These are phyloP conservation scores for Antheraea mylitta DNA, from an alignment of 1,140 invertebrate genomes.

Conservation along the genomic window DNA sequence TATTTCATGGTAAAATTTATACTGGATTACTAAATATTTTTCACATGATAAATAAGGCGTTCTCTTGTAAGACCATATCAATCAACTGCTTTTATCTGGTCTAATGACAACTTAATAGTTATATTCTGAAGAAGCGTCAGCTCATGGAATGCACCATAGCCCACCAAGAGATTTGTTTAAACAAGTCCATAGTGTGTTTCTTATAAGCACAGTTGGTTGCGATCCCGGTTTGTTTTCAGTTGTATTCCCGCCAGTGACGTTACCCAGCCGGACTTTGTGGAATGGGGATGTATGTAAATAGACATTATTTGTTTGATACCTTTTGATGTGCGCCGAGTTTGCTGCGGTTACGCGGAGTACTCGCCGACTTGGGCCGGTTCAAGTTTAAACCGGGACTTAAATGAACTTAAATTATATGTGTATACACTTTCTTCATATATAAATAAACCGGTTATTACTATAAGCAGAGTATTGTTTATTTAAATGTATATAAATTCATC, in stretches of 20 bases:
- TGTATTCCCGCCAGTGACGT: constrained; percentile 22
- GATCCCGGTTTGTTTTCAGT: constrained; percentile 37
- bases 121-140: background rate
- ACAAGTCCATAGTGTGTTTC: constrained; percentile 26
- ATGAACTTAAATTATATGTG: background rate
- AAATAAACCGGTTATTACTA: no score
- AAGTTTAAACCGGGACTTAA: background rate
- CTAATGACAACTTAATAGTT: no score
- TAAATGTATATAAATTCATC: no score
- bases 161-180: constrained; percentile 20
- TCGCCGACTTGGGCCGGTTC: background rate
- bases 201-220: constrained; percentile 39
- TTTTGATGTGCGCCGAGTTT: constrained; percentile 1
- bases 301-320: background rate
- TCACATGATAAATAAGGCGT: no score
- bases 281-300: constrained; percentile 7
- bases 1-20: no score
- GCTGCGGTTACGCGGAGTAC: background rate
- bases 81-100: no score
- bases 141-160: constrained; percentile 14
- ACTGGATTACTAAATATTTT: no score
- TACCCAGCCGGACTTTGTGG: constrained; percentile 21
- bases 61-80: no score
- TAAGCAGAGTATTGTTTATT: no score
- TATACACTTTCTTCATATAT: no score